phyloP scores from a whole-genome alignment of 2,113 vertebrate species.

The Cyprinodon tularosa region DNA sequence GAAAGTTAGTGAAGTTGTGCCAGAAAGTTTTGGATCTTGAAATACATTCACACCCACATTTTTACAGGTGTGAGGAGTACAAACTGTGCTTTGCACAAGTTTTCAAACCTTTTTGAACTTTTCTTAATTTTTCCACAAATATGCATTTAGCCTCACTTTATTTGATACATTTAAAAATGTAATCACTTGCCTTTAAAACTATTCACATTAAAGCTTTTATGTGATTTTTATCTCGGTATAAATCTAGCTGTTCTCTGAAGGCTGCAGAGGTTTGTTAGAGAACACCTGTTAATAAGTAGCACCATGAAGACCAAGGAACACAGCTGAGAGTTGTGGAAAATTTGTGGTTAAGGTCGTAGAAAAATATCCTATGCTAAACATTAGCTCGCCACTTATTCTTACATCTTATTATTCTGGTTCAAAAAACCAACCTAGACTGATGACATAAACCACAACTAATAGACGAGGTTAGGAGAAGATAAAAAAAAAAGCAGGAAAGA shows the following conservation, averaged over 20 bases:
- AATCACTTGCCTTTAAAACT: no score
- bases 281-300: neutral
- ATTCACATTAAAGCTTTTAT: no score
- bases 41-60: neutral
- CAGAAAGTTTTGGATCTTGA: no score
- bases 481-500: neutral
- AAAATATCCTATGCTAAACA: neutral
- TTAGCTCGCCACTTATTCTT: neutral
- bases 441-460: neutral
- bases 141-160: neutral
- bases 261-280: neutral
- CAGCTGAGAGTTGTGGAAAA: neutral
- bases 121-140: neutral
- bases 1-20: no score
- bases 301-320: no score
- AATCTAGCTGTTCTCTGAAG: neutral
- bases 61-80: neutral
- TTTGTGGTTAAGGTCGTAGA: neutral
- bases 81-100: neutral
- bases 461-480: neutral
- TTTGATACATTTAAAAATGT: no score
- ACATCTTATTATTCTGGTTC: neutral
- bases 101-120: neutral
- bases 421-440: neutral
- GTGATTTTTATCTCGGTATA: neutral